These are phyloP conservation scores for Lycocerus yunnanus DNA, from an alignment of 2,888 invertebrate genomes.

Conservation along the genomic window DNA sequence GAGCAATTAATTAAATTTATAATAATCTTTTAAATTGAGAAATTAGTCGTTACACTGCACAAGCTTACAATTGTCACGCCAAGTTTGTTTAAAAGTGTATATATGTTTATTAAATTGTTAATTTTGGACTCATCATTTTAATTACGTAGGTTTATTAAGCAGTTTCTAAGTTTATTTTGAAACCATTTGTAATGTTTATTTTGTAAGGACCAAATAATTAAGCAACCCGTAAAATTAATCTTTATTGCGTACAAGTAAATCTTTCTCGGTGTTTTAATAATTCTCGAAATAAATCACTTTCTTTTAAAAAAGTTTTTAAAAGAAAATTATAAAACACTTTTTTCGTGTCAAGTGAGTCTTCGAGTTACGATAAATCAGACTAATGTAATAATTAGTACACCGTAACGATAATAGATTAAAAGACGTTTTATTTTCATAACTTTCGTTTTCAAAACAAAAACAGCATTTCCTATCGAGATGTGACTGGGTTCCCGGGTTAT, in stretches of 20 bases:
- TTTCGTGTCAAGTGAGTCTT: background rate
- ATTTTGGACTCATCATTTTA: background rate
- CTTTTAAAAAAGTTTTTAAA: background rate
- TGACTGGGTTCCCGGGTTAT: background rate
- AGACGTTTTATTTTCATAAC: background rate
- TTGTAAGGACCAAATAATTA: background rate
- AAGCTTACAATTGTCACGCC: background rate
- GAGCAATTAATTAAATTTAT: background rate
- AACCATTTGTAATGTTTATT: background rate
- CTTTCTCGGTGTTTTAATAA: background rate
- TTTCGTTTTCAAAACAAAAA: background rate
- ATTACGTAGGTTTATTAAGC: background rate
- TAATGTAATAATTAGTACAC: background rate
- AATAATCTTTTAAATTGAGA: background rate
- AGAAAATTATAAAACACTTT: background rate
- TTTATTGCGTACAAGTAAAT: background rate
- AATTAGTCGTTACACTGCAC: background rate
- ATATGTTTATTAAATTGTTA: background rate
- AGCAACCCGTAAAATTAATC: background rate
- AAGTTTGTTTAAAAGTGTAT: background rate
- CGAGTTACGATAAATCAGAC: background rate
- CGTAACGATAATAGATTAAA: background rate
- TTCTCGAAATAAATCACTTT: background rate
- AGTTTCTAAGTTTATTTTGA: background rate
- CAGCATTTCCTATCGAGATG: background rate